These are phyloP conservation scores for Drosophila nigrodunni DNA, from an alignment of 1,140 invertebrate species.

Conservation along the genomic window DNA sequence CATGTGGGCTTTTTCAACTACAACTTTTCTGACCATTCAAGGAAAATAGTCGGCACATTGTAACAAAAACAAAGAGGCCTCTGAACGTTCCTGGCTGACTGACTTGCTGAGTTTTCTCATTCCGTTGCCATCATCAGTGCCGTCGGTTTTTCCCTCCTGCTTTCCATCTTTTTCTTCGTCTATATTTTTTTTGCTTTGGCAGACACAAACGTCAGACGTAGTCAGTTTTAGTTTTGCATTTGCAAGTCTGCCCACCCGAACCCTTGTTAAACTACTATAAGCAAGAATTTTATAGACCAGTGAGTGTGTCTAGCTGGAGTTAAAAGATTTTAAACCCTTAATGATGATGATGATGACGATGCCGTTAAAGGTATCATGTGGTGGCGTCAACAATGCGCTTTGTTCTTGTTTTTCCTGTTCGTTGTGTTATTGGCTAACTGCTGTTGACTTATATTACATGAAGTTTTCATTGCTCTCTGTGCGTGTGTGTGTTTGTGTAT, in stretches of 20 bases:
- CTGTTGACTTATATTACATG: conserved; percentile 68
- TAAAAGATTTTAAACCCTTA: conserved; percentile 52
- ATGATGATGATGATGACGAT: conserved; percentile 55
- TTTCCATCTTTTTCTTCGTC: not conserved
- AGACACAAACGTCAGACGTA: conserved; percentile 53
- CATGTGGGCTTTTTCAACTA: conserved; percentile 50
- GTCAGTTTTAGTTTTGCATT: conserved; percentile 63
- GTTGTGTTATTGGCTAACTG: conserved; percentile 55
- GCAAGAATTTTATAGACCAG: conserved; percentile 37
- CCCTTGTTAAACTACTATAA: conserved; percentile 1
- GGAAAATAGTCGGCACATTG: conserved; percentile 67
- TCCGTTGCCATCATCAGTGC: conserved; percentile 46
- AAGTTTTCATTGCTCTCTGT: conserved; percentile 53
- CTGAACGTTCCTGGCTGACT: conserved; percentile 50
- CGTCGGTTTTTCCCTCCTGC: conserved; percentile 3
- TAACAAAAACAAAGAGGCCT: conserved; percentile 61
- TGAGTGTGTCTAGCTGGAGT: conserved; percentile 50
- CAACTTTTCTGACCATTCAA: conserved; percentile 74
- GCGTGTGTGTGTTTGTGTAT: conserved; percentile 13
- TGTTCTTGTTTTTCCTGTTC: conserved; percentile 50
- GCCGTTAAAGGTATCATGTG: conserved; percentile 43
- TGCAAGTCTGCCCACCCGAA: conserved; percentile 50
- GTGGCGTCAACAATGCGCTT: conserved; percentile 45
- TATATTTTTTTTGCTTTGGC: conserved; percentile 28
- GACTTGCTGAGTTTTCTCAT: conserved; percentile 64